Conservation (phyloP, 2,888 invertebrate genomes). For the Iselma pallidipennis region DNA sequence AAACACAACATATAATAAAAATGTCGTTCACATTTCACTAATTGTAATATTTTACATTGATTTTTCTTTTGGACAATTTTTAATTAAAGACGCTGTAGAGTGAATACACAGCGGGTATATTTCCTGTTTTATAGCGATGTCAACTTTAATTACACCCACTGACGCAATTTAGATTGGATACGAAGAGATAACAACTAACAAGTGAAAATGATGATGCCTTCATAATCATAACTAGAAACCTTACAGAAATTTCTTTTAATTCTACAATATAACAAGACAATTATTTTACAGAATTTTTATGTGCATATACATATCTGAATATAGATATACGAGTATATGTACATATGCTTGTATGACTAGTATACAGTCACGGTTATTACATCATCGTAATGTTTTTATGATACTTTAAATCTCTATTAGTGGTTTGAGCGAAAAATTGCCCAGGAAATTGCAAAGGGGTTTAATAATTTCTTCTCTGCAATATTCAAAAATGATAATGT, state of each 20-base stretch:
- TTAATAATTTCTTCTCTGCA: too few relatives aligned
- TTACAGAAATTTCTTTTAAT: neutral
- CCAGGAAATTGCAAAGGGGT: too few relatives aligned
- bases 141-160: neutral
- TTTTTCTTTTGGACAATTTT: neutral
- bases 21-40: too few relatives aligned
- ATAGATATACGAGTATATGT: too few relatives aligned
- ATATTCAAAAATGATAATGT: too few relatives aligned
- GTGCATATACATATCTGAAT: too few relatives aligned
- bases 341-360: constrained; percentile 53
- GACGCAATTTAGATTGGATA: neutral
- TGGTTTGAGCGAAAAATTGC: too few relatives aligned
- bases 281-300: constrained; percentile 54
- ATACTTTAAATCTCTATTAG: constrained; percentile 50
- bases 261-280: constrained; percentile 52
- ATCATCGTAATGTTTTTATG: constrained; percentile 55
- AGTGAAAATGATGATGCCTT: neutral
- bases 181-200: neutral
- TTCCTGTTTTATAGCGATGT: neutral
- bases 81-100: neutral
- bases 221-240: neutral
- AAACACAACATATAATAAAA: too few relatives aligned
- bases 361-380: constrained; percentile 55
- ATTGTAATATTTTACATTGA: neutral
- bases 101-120: neutral